These are phyloP conservation scores for Triplophysa bombifrons DNA, from an alignment of 2,797 vertebrate genomes.

Conservation along the genomic window DNA sequence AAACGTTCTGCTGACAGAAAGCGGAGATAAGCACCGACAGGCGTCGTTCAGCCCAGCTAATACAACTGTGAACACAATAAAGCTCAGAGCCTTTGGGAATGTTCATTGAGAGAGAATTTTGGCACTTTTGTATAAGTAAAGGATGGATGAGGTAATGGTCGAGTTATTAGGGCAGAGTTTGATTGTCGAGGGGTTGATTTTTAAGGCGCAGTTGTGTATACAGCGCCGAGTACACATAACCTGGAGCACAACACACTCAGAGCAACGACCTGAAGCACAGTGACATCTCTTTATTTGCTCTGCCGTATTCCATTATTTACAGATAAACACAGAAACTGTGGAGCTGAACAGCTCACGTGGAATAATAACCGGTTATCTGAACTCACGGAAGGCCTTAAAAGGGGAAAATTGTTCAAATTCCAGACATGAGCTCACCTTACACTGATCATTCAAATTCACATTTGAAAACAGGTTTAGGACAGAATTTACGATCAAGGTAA, in stretches of 20 bases:
- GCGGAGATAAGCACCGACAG: conserved; percentile 21
- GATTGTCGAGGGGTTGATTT: background rate
- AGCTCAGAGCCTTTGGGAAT: background rate
- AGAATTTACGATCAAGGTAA: too few relatives aligned
- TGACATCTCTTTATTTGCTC: background rate
- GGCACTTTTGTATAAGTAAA: background rate
- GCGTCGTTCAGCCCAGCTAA: background rate
- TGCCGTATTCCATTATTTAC: conserved; percentile 7
- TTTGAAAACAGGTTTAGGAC: background rate
- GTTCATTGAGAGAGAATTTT: background rate
- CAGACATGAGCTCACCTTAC: background rate
- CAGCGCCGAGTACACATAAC: conserved; percentile 4
- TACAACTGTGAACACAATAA: conserved; percentile 22
- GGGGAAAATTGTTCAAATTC: background rate
- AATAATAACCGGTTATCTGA: background rate
- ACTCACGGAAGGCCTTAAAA: background rate
- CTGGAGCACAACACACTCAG: conserved; percentile 27
- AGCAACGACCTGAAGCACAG: conserved; percentile 12
- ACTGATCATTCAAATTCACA: background rate
- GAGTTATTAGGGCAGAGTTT: conserved; percentile 1
- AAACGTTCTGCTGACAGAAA: background rate
- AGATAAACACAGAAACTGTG: background rate
- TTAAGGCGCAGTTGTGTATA: conserved; percentile 8
- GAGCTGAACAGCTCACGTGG: background rate
- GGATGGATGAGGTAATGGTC: background rate